Evolutionary conservation across 1,140 invertebrate genomes (phyloP).

Genomic region (Atta cephalotes): DNA sequence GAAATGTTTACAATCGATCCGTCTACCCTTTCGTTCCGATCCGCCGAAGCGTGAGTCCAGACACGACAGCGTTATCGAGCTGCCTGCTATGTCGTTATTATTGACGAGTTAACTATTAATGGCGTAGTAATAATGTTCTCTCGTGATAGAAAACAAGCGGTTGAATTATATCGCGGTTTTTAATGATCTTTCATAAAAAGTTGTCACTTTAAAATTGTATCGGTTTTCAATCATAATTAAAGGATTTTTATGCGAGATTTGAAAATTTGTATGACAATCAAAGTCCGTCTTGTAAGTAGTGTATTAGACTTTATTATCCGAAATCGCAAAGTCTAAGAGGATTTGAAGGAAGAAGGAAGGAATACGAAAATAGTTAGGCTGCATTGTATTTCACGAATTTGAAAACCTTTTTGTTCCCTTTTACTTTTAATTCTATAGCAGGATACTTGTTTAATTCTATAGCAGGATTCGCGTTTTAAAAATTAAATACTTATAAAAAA

Average conservation of each 20-base stretch:
- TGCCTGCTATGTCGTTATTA: slow-evolving; percentile 52
- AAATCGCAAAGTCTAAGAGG: slow-evolving; percentile 63
- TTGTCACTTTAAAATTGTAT: background rate
- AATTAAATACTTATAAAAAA: background rate
- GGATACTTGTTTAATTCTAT: background rate
- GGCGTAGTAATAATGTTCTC: slow-evolving; percentile 28
- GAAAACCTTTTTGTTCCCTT: background rate
- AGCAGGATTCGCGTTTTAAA: background rate
- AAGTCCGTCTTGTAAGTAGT: slow-evolving; percentile 56
- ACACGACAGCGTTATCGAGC: slow-evolving; percentile 58
- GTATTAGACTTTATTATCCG: slow-evolving; percentile 70
- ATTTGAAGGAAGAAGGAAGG: slow-evolving; percentile 56
- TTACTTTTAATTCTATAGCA: background rate
- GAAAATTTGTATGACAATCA: slow-evolving; percentile 70
- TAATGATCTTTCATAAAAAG: background rate
- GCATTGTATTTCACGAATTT: slow-evolving; percentile 53
- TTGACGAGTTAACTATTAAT: slow-evolving; percentile 61
- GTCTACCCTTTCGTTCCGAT: slow-evolving; percentile 53
- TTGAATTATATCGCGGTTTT: background rate
- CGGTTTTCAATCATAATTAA: background rate
- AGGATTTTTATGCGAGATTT: slow-evolving; percentile 1
- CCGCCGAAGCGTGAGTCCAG: slow-evolving; percentile 51
- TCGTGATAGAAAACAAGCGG: background rate
- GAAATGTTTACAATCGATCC: slow-evolving; percentile 73
- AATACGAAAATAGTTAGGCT: background rate